Evolutionary conservation across 1,140 invertebrate species (phyloP), one percentile per base, ranked within the genome.

Genomic region (Atta cephalotes): DNA sequence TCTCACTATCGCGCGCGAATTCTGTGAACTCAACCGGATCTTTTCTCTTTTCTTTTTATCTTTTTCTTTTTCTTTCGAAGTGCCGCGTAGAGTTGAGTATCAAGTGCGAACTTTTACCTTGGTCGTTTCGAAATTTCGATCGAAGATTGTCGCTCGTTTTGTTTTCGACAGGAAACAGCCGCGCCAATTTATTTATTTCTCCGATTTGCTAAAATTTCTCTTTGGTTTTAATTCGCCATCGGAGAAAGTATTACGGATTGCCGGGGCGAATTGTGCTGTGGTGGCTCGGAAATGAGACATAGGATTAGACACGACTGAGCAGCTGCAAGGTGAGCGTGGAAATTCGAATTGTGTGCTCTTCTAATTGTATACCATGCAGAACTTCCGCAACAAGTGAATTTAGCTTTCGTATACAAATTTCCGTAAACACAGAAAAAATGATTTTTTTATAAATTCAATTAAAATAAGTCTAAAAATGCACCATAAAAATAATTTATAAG

Each of bases 221-320:
- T 76, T 56, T 18, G 66, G n/a, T 14, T 25, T 72, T 62, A 66
- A 86, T 84, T 28, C 76, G 86, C 87, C 82, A 72, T 80, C 76
- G 88, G 88, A 72, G 49, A 90, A 90, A 87, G 77, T 74, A 88
- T 89, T 87, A 86, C 82, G 56, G n/a, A 74, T 76, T 63, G 62
- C 51, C 12, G 45, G 58, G 66, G 58, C 60, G 53, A 90, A 60
- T 71, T 71, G 77, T 74, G 78, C 14, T 56, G 45, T 72, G 72
- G 86, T 87, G 86, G 60, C 65, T 68, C 90, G 89, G 66, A 91
- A 84, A 91, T 91, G 89, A 88, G 16, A 90, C 82, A 85, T 88
- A 88, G 89, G 88, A 90, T 88, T 80, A 77, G 86, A 56, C 66
- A 71, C 7, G 82, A 86, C 31, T 89, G 84, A 90, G 76, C 87